Base-by-base conservation (phyloP, 2,113 vertebrate genomes). In the Caranx melampygus region DNA sequence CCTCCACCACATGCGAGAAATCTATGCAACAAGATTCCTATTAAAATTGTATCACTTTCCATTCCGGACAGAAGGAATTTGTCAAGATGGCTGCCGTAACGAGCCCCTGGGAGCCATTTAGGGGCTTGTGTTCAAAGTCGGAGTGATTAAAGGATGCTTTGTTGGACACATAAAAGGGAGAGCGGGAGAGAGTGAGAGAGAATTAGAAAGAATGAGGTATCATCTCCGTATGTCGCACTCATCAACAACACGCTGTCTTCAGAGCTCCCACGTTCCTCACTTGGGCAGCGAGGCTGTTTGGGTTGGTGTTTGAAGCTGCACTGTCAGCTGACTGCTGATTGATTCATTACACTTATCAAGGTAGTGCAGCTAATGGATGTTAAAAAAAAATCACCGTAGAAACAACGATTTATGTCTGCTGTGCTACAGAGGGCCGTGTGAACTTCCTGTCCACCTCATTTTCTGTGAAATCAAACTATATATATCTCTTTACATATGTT, bases 111-210 rank as follows among this genome's bases (percentile, higher is more conserved):
- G 88, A 87, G 82, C 55, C 84, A 87, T 87, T 87, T 87, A 79
- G 65, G 54, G 74, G 49, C 69, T 52, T 73, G 82, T 85, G 87
- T 85, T 93, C 70, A 77, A 84, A 89, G 91, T 81, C 65, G 66
- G 44, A 84, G 65, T 79, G 83, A 90, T 89, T 85, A 91, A 89
- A 89, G 76, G 75, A 82, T 55, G 84, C 75, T 88, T 86, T 81
- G 86, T 82, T 75, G 68, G 60, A 79, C 70, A 81, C 76, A 85
- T 81, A 34, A 85, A 85, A 87, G 74, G 14, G 13, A 65, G 44
- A 63, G 57, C 1, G 52, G 2, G 58, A 64, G 40, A n/a, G 47
- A 65, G 31, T 18, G 59, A 51, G 78, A 16, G 45, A 70, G 26
- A 47, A 33, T 34, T n/a, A 81, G 63, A 62, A 26, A 45, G 69